Conservation (phyloP, 2,888 invertebrate genomes). For the Clostera curtula region DNA sequence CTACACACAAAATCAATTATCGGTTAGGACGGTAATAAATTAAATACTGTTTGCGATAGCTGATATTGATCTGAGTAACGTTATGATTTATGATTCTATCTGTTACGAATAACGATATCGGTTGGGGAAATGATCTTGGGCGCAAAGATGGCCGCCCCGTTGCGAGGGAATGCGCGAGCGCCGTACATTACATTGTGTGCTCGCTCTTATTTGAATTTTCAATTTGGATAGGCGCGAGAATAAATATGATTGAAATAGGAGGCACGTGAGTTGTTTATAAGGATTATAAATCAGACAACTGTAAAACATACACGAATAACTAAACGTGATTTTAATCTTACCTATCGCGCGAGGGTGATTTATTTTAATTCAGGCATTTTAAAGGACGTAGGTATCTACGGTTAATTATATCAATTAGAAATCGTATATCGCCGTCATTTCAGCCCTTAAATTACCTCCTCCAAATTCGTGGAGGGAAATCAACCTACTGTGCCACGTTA, state of each 20-base stretch:
- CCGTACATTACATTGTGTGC: slow-evolving; percentile 25
- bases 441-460: too few relatives aligned
- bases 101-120: slow-evolving; percentile 54
- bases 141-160: slow-evolving; percentile 65
- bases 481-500: too few relatives aligned
- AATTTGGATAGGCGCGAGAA: slow-evolving; percentile 15
- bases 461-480: too few relatives aligned
- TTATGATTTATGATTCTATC: slow-evolving; percentile 65
- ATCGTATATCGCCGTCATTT: too few relatives aligned
- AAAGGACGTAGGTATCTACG: too few relatives aligned
- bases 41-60: slow-evolving; percentile 63
- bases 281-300: too few relatives aligned
- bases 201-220: slow-evolving; percentile 21
- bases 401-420: too few relatives aligned
- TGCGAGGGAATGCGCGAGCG: slow-evolving; percentile 41
- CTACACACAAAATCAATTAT: slow-evolving; percentile 69
- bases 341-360: too few relatives aligned
- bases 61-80: slow-evolving; percentile 56
- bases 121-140: slow-evolving; percentile 44
- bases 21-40: slow-evolving; percentile 53
- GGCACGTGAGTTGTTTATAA: slow-evolving; percentile 10
- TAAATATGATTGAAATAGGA: slow-evolving; percentile 16
- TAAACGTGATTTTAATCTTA: too few relatives aligned
- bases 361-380: too few relatives aligned
- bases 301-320: too few relatives aligned